These are phyloP conservation scores for Aulostomus chinensis DNA, from an alignment of 2,797 vertebrate species.

Conservation along the genomic window DNA sequence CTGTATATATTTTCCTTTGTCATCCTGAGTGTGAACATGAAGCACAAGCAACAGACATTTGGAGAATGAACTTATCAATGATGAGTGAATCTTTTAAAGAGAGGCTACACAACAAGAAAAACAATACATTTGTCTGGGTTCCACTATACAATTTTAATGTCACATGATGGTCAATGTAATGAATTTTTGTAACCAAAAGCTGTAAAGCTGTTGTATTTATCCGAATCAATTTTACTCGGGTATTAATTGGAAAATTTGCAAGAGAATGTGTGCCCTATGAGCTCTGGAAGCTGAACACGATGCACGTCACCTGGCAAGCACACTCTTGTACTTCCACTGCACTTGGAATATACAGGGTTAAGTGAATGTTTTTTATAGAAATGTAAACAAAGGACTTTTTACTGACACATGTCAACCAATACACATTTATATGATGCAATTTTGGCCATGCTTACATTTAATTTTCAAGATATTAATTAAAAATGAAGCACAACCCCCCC, in stretches of 20 bases:
- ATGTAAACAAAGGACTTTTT: not conserved
- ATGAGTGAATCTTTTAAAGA: not conserved
- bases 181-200: too few species aligned
- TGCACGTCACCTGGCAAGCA: too few species aligned
- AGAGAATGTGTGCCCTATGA: too few species aligned
- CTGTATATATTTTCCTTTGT: too few species aligned
- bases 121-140: not conserved
- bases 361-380: too few species aligned
- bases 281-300: too few species aligned
- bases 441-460: not conserved
- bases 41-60: not conserved
- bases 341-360: too few species aligned
- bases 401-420: not conserved
- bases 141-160: not conserved
- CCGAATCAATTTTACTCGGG: too few species aligned
- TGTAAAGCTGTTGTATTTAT: too few species aligned
- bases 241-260: too few species aligned
- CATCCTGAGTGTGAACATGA: too few species aligned
- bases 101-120: not conserved
- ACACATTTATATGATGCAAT: not conserved
- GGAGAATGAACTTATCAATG: not conserved
- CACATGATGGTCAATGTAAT: not conserved
- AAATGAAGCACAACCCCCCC: not conserved
- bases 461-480: slow-evolving; percentile 9
- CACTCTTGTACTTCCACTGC: too few species aligned